Base-by-base conservation (phyloP, 1,140 invertebrate species). In the Mactra quadrangularis region DNA sequence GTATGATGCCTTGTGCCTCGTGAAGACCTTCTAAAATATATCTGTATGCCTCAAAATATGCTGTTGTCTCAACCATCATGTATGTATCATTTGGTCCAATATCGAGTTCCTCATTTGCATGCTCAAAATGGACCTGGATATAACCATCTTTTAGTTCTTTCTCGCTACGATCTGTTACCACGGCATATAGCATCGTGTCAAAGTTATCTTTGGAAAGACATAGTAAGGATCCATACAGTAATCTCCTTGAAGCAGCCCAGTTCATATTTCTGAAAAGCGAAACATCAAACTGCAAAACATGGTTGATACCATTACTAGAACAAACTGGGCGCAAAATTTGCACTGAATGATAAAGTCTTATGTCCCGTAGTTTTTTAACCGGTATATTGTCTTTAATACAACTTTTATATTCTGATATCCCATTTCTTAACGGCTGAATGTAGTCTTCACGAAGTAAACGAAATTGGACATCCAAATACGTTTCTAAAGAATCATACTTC, bases 381-480 rank as follows among this genome's bases (percentile, higher is more conserved):
- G 15, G 50, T 11, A 68, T 82, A 19, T 53, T 62, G 7, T 59
- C 27, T 33, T 81, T 66, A 4, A 76, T 45, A 17, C 76, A 62
- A 35, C 52, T 57, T 27, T 82, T 74, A 53, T 87, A 90, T 59
- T 89, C 86, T 19, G 45, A 60, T 31, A 94, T 90, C 41, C 93
- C 93, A 22, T 91, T 83, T 68, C 93, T 75, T 19, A 94, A 75
- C n/a, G 94, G 92, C n/a, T 87, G 76, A 53, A 93, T 77, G 53
- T 93, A 93, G 86, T 97, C 96, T 93, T 97, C 96, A 15, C 96
- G n/a, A n/a, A n/a, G n/a, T n/a, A n/a, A n/a, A n/a, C n/a, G n/a
- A n/a, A n/a, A n/a, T n/a, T n/a, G n/a, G 90, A 95, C 94, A 87
- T 97, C 96, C 15, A 97, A 90, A 89, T 97, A 97, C 85, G 96